Evolutionary conservation across 2,888 invertebrate genomes (phyloP).

Genomic region (Ormyrus pomaceus): DNA sequence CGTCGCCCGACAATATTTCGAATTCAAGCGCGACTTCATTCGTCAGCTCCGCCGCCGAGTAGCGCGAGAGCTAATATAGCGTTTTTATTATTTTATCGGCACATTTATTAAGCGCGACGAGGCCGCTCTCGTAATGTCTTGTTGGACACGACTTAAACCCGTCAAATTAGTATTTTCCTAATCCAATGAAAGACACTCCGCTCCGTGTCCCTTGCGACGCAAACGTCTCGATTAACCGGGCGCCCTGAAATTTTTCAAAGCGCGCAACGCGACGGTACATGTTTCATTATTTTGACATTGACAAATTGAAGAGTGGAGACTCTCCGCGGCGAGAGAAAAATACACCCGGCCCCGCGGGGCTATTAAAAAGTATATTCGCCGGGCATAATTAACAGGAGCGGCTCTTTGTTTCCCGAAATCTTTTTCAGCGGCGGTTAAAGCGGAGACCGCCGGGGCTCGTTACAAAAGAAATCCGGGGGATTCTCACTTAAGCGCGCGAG

Average conservation of each 20-base stretch:
- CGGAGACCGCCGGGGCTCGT: neutral
- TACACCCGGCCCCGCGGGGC: too few species aligned
- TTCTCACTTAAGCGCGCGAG: slow-evolving; percentile 16
- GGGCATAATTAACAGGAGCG: slow-evolving; percentile 14
- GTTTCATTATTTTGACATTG: too few species aligned
- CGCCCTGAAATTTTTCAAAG: too few species aligned
- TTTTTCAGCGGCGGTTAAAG: neutral
- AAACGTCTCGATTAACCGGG: too few species aligned
- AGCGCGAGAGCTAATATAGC: neutral
- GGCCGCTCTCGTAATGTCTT: neutral
- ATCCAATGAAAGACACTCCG: too few species aligned
- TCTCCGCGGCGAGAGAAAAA: too few species aligned
- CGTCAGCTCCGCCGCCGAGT: neutral
- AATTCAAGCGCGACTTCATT: slow-evolving; percentile 36
- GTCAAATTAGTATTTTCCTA: too few species aligned
- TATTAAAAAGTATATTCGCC: too few species aligned
- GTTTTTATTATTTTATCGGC: slow-evolving; percentile 5
- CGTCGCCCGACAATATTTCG: slow-evolving; percentile 35
- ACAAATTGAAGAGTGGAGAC: too few species aligned
- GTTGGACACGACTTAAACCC: too few species aligned
- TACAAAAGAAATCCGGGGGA: slow-evolving; percentile 47
- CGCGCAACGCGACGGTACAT: too few species aligned
- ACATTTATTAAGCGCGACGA: slow-evolving; percentile 12
- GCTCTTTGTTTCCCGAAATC: slow-evolving; percentile 20
- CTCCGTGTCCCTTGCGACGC: too few species aligned